These are phyloP conservation scores for Adineta ricciae DNA, from an alignment of 2,888 invertebrate species.

Conservation along the genomic window DNA sequence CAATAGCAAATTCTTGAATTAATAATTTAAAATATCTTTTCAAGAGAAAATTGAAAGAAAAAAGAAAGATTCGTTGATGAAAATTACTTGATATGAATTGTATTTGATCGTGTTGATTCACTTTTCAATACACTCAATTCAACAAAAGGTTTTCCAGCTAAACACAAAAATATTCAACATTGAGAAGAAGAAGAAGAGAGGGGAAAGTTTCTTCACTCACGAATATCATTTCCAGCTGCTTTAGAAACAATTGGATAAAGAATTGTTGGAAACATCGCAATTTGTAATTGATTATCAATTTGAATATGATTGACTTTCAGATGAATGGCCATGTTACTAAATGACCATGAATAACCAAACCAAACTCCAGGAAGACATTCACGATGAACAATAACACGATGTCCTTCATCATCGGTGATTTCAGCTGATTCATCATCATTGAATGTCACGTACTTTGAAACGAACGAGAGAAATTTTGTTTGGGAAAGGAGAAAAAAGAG, in stretches of 20 bases:
- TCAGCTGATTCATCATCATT: background rate
- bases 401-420: background rate
- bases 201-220: constrained; percentile 60
- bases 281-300: constrained; percentile 80
- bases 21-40: constrained; percentile 72
- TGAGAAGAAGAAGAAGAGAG: background rate
- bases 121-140: constrained; percentile 25
- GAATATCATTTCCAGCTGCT: background rate
- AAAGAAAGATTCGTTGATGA: too few relatives aligned
- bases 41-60: too few relatives aligned
- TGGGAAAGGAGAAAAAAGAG: too few relatives aligned
- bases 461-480: too few relatives aligned
- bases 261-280: constrained; percentile 68
- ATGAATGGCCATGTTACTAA: background rate
- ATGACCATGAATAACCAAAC: background rate
- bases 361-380: background rate
- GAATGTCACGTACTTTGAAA: too few relatives aligned
- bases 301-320: background rate
- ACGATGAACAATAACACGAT: background rate
- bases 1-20: constrained; percentile 81
- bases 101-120: constrained; percentile 27
- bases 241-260: constrained; percentile 28
- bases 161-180: background rate
- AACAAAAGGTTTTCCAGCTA: constrained; percentile 28
- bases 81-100: constrained; percentile 41